phyloP scores from a whole-genome alignment of 92 coral and sea anemone genomes.

The Meandrina meandrites region DNA sequence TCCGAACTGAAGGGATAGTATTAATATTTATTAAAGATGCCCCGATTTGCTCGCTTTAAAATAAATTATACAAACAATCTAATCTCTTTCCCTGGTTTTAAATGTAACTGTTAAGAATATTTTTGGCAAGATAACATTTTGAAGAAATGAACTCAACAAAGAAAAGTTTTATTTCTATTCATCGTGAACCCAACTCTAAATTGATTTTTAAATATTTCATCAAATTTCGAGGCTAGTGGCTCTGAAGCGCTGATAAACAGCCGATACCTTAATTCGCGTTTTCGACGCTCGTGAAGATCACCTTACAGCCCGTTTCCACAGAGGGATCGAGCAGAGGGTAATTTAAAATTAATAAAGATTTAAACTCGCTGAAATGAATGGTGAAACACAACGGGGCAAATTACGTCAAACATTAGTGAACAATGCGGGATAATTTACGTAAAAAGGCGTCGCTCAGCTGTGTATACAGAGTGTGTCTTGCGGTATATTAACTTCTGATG shows the following conservation, averaged over 20 bases:
- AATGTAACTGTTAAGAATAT: not conserved
- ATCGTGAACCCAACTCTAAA: not conserved
- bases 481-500: constrained; percentile 21
- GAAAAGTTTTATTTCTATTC: not conserved
- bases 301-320: not conserved
- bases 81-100: not conserved
- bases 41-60: not conserved
- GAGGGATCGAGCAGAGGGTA: not conserved
- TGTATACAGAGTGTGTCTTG: constrained; percentile 16
- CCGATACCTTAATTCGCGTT: not conserved
- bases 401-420: constrained; percentile 19
- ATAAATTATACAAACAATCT: not conserved
- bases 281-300: not conserved
- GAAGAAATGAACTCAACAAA: not conserved
- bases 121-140: not conserved
- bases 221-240: not conserved
- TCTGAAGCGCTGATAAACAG: not conserved
- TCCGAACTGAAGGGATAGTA: no score
- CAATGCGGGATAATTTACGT: constrained; percentile 36
- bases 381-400: constrained; percentile 35
- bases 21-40: not conserved
- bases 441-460: constrained; percentile 28
- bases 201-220: not conserved
- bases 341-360: constrained; percentile 30
- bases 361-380: constrained; percentile 25